These are phyloP conservation scores for Plagodis dolabraria DNA, from an alignment of 2,888 invertebrate species.

Conservation along the genomic window DNA sequence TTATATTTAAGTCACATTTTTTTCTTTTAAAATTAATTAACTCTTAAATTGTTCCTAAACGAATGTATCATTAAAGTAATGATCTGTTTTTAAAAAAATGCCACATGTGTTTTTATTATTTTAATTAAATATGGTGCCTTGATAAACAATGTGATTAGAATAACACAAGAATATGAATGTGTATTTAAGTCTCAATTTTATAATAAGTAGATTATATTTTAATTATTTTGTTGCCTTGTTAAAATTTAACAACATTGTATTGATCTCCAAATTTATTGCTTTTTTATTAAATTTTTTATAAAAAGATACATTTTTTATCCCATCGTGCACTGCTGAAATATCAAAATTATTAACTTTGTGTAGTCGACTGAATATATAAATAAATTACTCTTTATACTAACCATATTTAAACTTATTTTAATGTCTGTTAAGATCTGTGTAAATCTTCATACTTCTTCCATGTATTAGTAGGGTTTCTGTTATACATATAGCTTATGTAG, in stretches of 20 bases:
- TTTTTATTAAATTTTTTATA: too few relatives aligned
- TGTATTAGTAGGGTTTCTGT: slow-evolving; percentile 5
- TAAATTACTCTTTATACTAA: slow-evolving; percentile 20
- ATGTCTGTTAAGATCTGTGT: slow-evolving; percentile 20
- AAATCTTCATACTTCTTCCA: slow-evolving; percentile 4
- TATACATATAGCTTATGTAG: slow-evolving; percentile 18
- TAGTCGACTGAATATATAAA: neutral
- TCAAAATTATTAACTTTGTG: neutral
- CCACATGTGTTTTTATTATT: too few relatives aligned
- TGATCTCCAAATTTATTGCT: slow-evolving; percentile 17
- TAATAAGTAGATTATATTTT: neutral
- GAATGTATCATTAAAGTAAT: too few relatives aligned
- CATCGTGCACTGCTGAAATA: neutral
- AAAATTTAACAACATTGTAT: neutral
- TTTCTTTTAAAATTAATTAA: too few relatives aligned
- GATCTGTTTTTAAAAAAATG: too few relatives aligned
- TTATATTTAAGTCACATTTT: too few relatives aligned
- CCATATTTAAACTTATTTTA: slow-evolving; percentile 12
- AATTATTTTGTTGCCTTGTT: neutral
- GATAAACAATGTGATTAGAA: too few relatives aligned
- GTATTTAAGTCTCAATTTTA: neutral
- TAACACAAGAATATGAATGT: too few relatives aligned
- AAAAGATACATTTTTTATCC: neutral
- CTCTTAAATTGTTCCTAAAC: too few relatives aligned
- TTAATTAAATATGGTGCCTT: too few relatives aligned